Evolutionary conservation across 2,113 vertebrate species (phyloP).

Genomic region (Colaptes auratus): DNA sequence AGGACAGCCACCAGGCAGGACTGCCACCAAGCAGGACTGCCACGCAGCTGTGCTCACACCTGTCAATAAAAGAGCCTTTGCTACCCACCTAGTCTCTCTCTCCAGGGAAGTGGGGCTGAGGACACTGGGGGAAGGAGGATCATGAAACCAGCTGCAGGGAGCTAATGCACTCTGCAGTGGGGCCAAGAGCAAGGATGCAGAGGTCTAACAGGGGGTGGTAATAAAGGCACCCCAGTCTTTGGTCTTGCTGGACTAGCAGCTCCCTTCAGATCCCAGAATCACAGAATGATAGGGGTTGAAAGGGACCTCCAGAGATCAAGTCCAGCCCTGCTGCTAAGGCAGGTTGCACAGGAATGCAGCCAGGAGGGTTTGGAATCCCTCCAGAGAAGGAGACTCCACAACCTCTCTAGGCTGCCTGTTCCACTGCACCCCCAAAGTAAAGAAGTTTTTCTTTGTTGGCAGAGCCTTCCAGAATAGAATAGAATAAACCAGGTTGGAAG

Average conservation of each 20-base stretch:
- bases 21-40: background rate
- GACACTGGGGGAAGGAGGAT: background rate
- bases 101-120: background rate
- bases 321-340: no score
- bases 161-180: rapidly evolving
- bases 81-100: background rate
- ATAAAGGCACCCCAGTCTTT: background rate
- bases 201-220: background rate
- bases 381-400: no score
- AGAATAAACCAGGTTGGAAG: no score
- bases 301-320: no score
- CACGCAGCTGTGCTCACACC: background rate
- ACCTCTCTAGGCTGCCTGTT: no score
- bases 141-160: background rate
- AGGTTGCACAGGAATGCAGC: no score
- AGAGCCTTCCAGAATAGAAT: background rate
- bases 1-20: background rate
- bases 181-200: background rate
- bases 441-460: background rate
- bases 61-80: background rate
- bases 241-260: background rate
- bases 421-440: no score
- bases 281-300: no score
- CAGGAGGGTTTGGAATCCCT: no score
- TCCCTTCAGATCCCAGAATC: background rate